Evolutionary conservation across 2,113 vertebrate species (phyloP).

Genomic region (Speoplatyrhinus poulsoni): DNA sequence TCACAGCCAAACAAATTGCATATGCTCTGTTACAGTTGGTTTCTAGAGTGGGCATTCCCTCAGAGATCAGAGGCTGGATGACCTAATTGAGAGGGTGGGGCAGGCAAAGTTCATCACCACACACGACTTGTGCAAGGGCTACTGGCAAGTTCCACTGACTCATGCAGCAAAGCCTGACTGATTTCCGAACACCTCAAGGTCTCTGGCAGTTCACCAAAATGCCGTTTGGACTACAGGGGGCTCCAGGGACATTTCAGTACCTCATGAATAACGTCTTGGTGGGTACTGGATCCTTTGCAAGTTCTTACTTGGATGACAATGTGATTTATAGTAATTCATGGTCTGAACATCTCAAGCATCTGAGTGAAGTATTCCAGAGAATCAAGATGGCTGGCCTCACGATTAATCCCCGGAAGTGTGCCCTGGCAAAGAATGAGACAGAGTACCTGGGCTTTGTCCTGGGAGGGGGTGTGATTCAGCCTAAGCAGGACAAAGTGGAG

Average conservation of each 20-base stretch:
- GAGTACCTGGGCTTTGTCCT: conserved; percentile 16
- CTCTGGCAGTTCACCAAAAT: conserved; percentile 1
- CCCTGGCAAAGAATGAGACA: conserved; percentile 11
- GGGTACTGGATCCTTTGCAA: neutral
- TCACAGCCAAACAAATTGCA: neutral
- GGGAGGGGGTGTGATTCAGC: conserved; percentile 10
- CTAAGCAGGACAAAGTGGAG: conserved; percentile 5
- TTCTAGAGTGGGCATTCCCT: neutral
- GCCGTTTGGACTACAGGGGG: conserved; percentile 2
- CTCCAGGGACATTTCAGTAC: conserved; percentile 8
- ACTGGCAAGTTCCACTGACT: conserved; percentile 14
- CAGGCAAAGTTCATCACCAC: conserved; percentile 5
- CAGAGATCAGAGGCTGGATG: neutral
- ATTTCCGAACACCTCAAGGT: conserved; percentile 5
- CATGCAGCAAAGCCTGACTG: neutral
- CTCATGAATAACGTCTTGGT: conserved; percentile 11
- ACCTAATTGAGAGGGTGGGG: conserved; percentile 1
- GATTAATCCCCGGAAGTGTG: conserved; percentile 16
- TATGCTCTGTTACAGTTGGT: neutral
- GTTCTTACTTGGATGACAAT: neutral
- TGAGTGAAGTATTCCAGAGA: conserved; percentile 2
- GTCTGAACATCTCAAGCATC: conserved; percentile 10
- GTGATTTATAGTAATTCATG: conserved; percentile 23
- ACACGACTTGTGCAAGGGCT: conserved; percentile 16
- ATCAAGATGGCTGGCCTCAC: conserved; percentile 11